Evolutionary conservation across 2,113 vertebrate species (phyloP), one percentile per base, ranked within the genome.

Genomic region (Motacilla tschutschensis): DNA sequence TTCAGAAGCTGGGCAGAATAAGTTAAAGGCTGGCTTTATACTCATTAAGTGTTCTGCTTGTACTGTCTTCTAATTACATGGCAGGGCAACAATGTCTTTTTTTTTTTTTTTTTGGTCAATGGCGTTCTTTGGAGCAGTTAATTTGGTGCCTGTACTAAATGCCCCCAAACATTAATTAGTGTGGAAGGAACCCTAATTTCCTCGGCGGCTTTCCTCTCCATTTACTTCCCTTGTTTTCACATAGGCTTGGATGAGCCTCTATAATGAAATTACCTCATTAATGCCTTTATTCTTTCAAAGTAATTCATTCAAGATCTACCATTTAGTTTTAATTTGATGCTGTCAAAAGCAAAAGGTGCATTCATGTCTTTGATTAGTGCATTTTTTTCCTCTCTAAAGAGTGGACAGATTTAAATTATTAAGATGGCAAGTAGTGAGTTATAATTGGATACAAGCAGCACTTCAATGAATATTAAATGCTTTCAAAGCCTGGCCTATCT

Each of bases 221-320:
- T 98, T 98, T 97, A 97, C 95, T 96, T 94, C 96, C 96, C 97
- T 95, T 96, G 89, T 97, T 97, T 98, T 96, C 96, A 96, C 97
- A 97, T 95, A 97, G 96, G 97, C 96, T 97, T 98, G 97, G 97
- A 96, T 97, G 97, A 98, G 97, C 95, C 96, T 95, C 93, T 90
- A 96, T 98, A 98, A 98, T 99, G 98, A 99, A 99, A 99, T 99
- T 98, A 98, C 98, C 98, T 98, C 98, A 98, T 99, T 99, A 98
- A 97, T 97, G 97, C 94, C 95, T 98, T 98, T 98, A 97, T 98
- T 95, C 96, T 96, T 92, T 93, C 97, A 96, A 97, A 98, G 97
- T 97, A 97, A 98, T 97, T 98, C 98, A 97, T 98, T 98, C 97
- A 98, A 98, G 97, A 96, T 96, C 97, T 91, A 96, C 97, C 97